Base-by-base conservation (phyloP, 2,113 vertebrate genomes). In the Sorex araneus region DNA sequence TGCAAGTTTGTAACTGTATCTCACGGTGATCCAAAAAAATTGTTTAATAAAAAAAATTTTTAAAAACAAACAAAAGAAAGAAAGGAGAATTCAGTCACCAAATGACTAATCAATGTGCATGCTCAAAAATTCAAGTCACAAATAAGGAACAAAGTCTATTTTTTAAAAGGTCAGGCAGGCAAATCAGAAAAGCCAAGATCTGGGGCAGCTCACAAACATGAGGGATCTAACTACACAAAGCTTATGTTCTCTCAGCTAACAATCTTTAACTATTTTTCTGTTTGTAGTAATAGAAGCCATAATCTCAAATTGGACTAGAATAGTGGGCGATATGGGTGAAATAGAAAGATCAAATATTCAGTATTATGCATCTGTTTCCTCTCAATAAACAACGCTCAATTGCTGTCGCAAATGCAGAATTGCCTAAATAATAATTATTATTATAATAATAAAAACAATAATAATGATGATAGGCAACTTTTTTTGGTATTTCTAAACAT, bases 221-320 rank as follows among this genome's bases (percentile, higher is more conserved):
- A 8, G 67, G 23, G n/a, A 27, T 43, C 1, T 30, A 84, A 8
- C 30, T 32, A n/a, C 11, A 47, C 23, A 11, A 93, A 12, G 18
- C 21, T 21, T 64, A 32, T 9, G 23, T 40, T 82, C 74, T 40
- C 82, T 86, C 43, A 12, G 10, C 9, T 50, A 70, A 73, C 0
- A 8, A 13, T 16, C 60, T 82, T 40, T 13, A 69, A 50, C 64
- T 66, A 28, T 66, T 6, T 63, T 32, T 84, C 89, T 79, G n/a
- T 84, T 23, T 69, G 13, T 79, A 36, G 30, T 67, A 95, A 67
- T 10, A 90, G 18, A n/a, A 92, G 70, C 23, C 6, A 79, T 8
- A 16, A 10, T 7, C 28, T 28, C 70, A 89, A 60, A 60, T 19
- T 63, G 18, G n/a, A 45, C 57, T 74, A 82, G 10, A 83, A 13